Percentiles rank a stretch among this genome's conserved stretches.
Conservation (phyloP, 2,797 vertebrate genomes). For the Aplochiton taeniatus region DNA sequence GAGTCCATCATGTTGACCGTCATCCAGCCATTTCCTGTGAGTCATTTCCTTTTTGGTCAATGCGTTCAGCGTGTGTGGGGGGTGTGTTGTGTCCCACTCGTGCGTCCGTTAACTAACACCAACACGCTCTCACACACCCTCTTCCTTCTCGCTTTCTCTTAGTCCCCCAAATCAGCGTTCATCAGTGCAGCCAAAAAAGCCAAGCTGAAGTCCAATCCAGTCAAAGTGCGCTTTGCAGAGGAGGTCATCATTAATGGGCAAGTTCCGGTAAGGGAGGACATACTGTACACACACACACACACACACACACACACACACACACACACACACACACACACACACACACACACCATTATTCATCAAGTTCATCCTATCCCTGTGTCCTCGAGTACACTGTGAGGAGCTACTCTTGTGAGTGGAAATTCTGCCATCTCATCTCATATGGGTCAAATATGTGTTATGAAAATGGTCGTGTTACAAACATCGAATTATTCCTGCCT, state of each 20-base stretch:
- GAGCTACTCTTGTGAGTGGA: too few species aligned
- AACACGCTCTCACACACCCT: background rate
- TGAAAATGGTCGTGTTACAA: too few species aligned
- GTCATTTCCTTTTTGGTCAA: conserved; percentile 55
- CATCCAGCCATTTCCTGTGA: conserved; percentile 93
- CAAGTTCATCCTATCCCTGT: too few species aligned
- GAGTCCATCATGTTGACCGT: conserved; percentile 94
- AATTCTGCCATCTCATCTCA: too few species aligned
- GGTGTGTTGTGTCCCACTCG: background rate
- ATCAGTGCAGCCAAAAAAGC: conserved; percentile 99
- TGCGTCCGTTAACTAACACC: too few species aligned
- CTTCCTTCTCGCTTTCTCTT: conserved; percentile 30
- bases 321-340: too few species aligned
- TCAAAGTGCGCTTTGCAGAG: conserved; percentile 98
- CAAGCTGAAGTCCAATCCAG: conserved; percentile 97
- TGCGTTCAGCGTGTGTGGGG: background rate
- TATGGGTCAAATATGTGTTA: too few species aligned
- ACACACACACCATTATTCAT: too few species aligned
- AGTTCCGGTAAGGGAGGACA: conserved; percentile 87
- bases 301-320: too few species aligned
- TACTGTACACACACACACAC: too few species aligned
- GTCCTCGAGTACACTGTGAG: too few species aligned
- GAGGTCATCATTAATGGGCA: conserved; percentile 98
- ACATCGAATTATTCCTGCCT: too few species aligned
- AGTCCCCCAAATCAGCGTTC: conserved; percentile 99